Base-by-base conservation (phyloP, 2,888 invertebrate genomes). In the Pseudolycoriella hygida region DNA sequence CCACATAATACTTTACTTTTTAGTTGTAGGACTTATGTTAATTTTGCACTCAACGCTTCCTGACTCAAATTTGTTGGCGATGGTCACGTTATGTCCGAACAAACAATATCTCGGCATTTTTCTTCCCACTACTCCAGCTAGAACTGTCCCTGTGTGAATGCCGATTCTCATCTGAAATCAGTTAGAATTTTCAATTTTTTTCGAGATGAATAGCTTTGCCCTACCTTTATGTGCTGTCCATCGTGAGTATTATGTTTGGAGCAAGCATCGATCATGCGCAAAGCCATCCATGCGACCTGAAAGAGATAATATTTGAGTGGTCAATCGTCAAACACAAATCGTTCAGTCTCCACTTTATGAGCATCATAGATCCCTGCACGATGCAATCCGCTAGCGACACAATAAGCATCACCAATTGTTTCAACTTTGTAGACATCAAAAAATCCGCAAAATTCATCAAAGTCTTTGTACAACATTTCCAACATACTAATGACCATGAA, bases 381-480 rank as follows among this genome's bases (percentile, higher is more conserved):
- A 62, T 93, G 93, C 6, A 94, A 68, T 0, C 93, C 93, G 46
- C 90, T 90, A 0, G 93, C 93, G 4, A 93, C 93, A 58, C 93
- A 93, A 57, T 94, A 94, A 0, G 93, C 93, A 60, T 94, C 93
- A 0, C 93, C 93, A 54, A 94, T 94, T 5, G 93, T 94, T 66
- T 94, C 94, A 54, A 93, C 93, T 80, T 94, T 94, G 64, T 94
- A 94, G 19, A 94, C 89, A 60, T 94, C 93, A 38, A 93, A 74
- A 53, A 85, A 80, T 51, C 89, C 93, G 59, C 93, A 93, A 63
- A 81, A 90, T 39, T 80, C 76, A 61, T 94, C 93, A 57, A 93
- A 94, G 55, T 88, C 84, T 58, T 89, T 89, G 69, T 94, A 94
- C 42, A 94, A 69, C 54, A 84, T 80, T 60, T 90, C 89, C 42